Evolutionary conservation across 2,888 invertebrate genomes (phyloP).

Genomic region (Lymantria monacha): DNA sequence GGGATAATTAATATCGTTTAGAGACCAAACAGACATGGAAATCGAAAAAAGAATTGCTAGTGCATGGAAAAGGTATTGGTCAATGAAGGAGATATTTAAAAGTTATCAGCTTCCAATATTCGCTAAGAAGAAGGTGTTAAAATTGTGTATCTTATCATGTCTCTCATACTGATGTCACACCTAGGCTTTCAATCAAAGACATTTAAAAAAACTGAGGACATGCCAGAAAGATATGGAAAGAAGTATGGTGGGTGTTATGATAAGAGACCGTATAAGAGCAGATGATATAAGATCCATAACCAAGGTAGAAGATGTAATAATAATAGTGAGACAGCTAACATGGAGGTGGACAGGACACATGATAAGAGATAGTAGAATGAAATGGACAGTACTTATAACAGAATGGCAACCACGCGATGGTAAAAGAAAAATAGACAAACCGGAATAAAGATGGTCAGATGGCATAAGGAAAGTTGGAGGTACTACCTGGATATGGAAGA

Average conservation of each 20-base stretch:
- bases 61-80: constrained; percentile 1
- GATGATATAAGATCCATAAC: not conserved
- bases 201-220: not conserved
- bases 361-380: not conserved
- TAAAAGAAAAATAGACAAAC: too few species aligned
- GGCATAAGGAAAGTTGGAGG: too few species aligned
- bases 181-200: not conserved
- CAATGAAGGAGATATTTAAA: too few species aligned
- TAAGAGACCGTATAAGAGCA: constrained; percentile 1
- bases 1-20: too few species aligned
- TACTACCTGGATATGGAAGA: not conserved
- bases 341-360: not conserved
- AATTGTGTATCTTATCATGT: not conserved
- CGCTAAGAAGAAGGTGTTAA: not conserved
- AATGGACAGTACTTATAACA: too few species aligned
- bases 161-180: not conserved
- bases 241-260: constrained; percentile 1
- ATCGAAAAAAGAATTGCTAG: not conserved
- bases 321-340: too few species aligned
- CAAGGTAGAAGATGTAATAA: too few species aligned
- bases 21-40: constrained; percentile 1
- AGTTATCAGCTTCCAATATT: not conserved
- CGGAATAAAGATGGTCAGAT: too few species aligned
- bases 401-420: too few species aligned
- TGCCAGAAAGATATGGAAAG: constrained; percentile 2